Base-by-base conservation (phyloP, 2,888 invertebrate species). In the Apomyelois bistriatella region DNA sequence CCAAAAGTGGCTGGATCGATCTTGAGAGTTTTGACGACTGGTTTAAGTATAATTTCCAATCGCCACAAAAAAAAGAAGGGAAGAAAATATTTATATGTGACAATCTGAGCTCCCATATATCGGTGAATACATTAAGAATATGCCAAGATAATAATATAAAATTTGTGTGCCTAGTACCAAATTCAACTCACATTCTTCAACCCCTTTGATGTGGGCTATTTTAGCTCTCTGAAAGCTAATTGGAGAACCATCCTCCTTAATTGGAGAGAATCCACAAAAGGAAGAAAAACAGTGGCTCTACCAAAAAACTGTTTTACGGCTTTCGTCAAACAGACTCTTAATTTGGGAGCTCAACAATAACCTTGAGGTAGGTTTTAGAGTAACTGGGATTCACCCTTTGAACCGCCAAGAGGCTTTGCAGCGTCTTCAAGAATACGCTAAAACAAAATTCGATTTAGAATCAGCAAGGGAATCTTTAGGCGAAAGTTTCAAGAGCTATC, bases 1-100 rank as follows among this genome's bases (percentile, higher is more conserved):
- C 62, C 4, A 58, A 62, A 36, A 48, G 40, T 22, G 62, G 64
- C 13, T 64, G 64, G 63, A 61, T 62, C 16, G 62, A 64, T 52
- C 12, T 51, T 8, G 57, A 58, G 12, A 58, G 50, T 8, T 64
- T 63, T 51, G 60, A 63, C 1, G 62, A 63, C 12, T 64, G 66
- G 63, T 58, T 63, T 16, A 41, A 42, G 17, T n/a, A n/a, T n/a
- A n/a, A n/a, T n/a, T n/a, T n/a, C n/a, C n/a, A n/a, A n/a, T n/a
- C n/a, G n/a, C n/a, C 53, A 12, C 30, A 15, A 35, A 58, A 61
- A 15, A 56, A 56, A 47, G 58, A 58, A 54, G 59, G 60, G 7
- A 60, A 57, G 28, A 61, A 61, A 53, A 32, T 58, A n/a, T 41
- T 61, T 0, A 35, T 60, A 1, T 56, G 63, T 38, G 60, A 61